These are phyloP conservation scores for Masnerella sp. DNA, from an alignment of 2,888 invertebrate genomes.

Conservation along the genomic window DNA sequence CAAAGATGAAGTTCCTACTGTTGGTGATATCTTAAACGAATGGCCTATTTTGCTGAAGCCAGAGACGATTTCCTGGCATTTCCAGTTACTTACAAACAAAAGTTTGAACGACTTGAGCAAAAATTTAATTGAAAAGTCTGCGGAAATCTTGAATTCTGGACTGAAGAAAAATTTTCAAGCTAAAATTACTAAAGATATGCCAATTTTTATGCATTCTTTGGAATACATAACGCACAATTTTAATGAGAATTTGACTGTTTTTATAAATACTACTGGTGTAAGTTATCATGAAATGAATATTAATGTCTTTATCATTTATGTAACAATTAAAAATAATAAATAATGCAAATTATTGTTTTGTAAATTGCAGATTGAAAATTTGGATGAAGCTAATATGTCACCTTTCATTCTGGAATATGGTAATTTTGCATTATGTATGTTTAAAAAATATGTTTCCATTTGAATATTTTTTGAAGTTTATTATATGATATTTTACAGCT, in stretches of 20 bases:
- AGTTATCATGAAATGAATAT: too few relatives aligned
- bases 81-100: too few relatives aligned
- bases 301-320: too few relatives aligned
- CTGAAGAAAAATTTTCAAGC: slow-evolving; percentile 29
- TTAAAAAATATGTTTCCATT: too few relatives aligned
- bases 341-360: too few relatives aligned
- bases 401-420: slow-evolving; percentile 36
- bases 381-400: slow-evolving; percentile 24
- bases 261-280: slow-evolving; percentile 27
- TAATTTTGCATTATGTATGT: too few relatives aligned
- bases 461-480: too few relatives aligned
- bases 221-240: slow-evolving; percentile 34
- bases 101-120: slow-evolving; percentile 21
- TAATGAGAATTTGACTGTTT: slow-evolving; percentile 31
- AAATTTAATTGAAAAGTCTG: slow-evolving; percentile 19
- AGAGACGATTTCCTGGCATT: slow-evolving; percentile 34
- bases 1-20: slow-evolving; percentile 21
- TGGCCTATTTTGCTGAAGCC: slow-evolving; percentile 31
- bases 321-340: too few relatives aligned
- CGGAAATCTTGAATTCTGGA: slow-evolving; percentile 30
- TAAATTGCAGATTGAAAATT: slow-evolving; percentile 32
- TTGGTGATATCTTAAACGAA: slow-evolving; percentile 16
- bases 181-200: slow-evolving; percentile 34
- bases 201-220: slow-evolving; percentile 21
- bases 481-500: slow-evolving; percentile 13